Evolutionary conservation across 2,113 vertebrate genomes (phyloP), one percentile per base, ranked within the genome.

Genomic region (Xiphias gladius): DNA sequence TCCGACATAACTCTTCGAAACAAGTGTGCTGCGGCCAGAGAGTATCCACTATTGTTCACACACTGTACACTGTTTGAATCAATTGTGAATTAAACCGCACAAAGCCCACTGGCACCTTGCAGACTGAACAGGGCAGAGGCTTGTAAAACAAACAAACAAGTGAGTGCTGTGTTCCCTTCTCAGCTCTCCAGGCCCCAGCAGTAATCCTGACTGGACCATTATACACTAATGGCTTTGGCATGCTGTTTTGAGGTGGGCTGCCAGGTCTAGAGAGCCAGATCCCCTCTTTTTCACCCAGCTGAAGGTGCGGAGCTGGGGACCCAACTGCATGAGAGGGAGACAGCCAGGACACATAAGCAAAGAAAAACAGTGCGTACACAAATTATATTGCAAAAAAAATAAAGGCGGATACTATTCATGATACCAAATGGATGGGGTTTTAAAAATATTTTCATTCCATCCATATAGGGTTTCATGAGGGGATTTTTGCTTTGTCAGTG

Each of bases 81-180:
- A 30, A 41, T 61, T 75, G 73, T 70, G 67, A 92, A 86, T 88
- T 73, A 79, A 88, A 85, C 52, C 50, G n/a, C 77, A 92, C 87
- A 91, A 91, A 91, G 73, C 90, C 70, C 75, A 77, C 80, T 91
- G 92, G 88, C 90, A 92, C 89, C 90, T 92, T 90, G 76, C 82
- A 86, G 76, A 76, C 82, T 22, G 80, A 85, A 90, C 81, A 72
- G 77, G 78, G 84, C 78, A 62, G 63, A 83, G 86, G 61, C 84
- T 82, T 83, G 87, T 90, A 90, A 90, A 93, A 88, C 89, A 92
- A 92, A 94, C 90, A 93, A 93, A 92, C 90, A 91, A 92, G 88
- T 83, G 83, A 86, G 85, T 26, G 80, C 91, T 91, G 82, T 86
- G 86, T 90, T 93, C 83, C 79, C 87, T 83, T 80, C 77, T 79